Conservation (phyloP, 2,113 vertebrate genomes). For the Rallus limicola region DNA sequence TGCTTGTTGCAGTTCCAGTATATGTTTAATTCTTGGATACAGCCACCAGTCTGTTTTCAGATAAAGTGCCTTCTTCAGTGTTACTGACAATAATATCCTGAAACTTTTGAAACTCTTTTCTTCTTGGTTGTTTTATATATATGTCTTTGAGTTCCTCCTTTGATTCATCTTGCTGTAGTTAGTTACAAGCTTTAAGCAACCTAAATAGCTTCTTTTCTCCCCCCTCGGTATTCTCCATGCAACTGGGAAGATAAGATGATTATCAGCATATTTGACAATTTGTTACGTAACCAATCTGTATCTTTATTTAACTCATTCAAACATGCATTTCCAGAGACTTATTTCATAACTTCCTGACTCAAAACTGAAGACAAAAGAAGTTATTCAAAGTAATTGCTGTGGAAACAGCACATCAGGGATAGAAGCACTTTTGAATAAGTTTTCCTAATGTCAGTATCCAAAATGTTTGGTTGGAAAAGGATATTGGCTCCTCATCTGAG, state of each 20-base stretch:
- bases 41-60: neutral
- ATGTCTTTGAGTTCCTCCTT: neutral
- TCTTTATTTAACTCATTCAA: neutral
- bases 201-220: neutral
- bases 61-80: neutral
- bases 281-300: neutral
- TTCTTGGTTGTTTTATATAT: neutral
- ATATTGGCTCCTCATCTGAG: neutral
- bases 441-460: neutral
- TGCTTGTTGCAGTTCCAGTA: neutral
- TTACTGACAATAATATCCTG: neutral
- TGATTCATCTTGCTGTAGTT: neutral
- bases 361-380: neutral
- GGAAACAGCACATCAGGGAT: neutral
- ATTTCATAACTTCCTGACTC: neutral
- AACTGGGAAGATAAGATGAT: neutral
- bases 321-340: neutral
- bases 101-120: neutral
- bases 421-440: neutral
- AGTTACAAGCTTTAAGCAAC: neutral
- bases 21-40: neutral
- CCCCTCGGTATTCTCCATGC: neutral
- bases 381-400: neutral
- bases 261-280: neutral
- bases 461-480: neutral